Conservation (phyloP, 2,888 invertebrate species). For the Abscondita cerata region DNA sequence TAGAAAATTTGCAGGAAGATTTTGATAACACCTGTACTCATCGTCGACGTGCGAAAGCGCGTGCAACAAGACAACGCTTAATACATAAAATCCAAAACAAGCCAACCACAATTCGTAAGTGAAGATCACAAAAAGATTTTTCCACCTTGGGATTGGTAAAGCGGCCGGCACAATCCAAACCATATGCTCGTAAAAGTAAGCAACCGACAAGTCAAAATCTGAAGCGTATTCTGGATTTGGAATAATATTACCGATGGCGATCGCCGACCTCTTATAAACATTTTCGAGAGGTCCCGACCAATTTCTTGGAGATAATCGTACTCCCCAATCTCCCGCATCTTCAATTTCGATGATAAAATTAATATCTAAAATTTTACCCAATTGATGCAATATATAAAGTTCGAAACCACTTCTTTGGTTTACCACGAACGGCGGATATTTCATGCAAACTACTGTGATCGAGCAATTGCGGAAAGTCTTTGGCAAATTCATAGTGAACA, state of each 20-base stretch:
- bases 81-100: conserved; percentile 54
- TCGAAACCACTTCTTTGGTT: conserved; percentile 40
- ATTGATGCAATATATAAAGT: conserved; percentile 37
- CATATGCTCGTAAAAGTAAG: conserved; percentile 65
- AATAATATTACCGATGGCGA: conserved; percentile 67
- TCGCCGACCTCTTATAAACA: conserved; percentile 56
- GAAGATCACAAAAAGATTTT: conserved; percentile 63
- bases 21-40: conserved; percentile 22
- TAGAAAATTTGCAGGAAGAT: conserved; percentile 34
- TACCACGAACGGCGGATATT: conserved; percentile 45
- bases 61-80: conserved; percentile 33
- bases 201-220: conserved; percentile 63
- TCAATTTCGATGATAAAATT: conserved; percentile 49
- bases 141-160: conserved; percentile 60
- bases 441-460: conserved; percentile 37
- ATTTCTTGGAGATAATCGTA: conserved; percentile 54
- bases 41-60: conserved; percentile 15
- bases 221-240: conserved; percentile 65
- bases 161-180: conserved; percentile 67
- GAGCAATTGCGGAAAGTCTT: conserved; percentile 37
- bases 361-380: conserved; percentile 39
- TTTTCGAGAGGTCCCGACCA: conserved; percentile 64
- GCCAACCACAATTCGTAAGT: conserved; percentile 60
- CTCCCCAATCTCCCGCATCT: conserved; percentile 60
- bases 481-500: conserved; percentile 27